phyloP scores from a whole-genome alignment of 2,797 vertebrate genomes.

The Balearica regulorum region DNA sequence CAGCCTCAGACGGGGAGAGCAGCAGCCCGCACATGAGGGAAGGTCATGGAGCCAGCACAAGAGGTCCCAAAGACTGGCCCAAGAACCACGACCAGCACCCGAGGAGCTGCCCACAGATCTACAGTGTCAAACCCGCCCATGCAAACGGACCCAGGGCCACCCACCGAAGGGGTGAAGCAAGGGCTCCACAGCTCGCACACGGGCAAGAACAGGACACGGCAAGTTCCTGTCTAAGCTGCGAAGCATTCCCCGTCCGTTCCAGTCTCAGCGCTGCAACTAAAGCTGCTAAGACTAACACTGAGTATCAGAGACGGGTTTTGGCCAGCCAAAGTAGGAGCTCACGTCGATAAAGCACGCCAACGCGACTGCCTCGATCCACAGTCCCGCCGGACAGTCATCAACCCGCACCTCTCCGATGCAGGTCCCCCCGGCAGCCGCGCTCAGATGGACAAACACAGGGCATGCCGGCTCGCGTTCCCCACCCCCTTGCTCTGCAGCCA shows the following conservation, averaged over 20 bases:
- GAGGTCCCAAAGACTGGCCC: background rate
- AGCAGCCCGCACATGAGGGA: background rate
- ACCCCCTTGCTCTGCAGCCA: constrained; percentile 63
- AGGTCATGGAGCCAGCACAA: background rate
- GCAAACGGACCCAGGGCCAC: rapidly evolving
- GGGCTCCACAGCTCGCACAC: background rate
- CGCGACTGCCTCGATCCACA: rapidly evolving
- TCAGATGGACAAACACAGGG: background rate
- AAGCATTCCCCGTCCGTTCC: background rate
- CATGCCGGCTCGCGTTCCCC: background rate
- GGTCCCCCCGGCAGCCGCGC: background rate
- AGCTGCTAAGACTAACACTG: background rate
- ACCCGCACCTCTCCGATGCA: background rate
- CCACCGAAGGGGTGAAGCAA: rapidly evolving
- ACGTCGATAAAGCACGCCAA: background rate
- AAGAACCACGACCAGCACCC: background rate
- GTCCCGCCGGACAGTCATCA: background rate
- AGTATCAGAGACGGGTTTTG: background rate
- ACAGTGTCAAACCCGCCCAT: background rate
- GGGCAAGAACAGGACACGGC: background rate
- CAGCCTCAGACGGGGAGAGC: background rate
- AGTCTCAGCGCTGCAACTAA: background rate
- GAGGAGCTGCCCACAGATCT: background rate
- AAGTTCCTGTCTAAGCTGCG: background rate
- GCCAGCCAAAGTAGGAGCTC: background rate